Base-by-base conservation (phyloP, 2,888 invertebrate genomes). In the Mayetiola destructor region DNA sequence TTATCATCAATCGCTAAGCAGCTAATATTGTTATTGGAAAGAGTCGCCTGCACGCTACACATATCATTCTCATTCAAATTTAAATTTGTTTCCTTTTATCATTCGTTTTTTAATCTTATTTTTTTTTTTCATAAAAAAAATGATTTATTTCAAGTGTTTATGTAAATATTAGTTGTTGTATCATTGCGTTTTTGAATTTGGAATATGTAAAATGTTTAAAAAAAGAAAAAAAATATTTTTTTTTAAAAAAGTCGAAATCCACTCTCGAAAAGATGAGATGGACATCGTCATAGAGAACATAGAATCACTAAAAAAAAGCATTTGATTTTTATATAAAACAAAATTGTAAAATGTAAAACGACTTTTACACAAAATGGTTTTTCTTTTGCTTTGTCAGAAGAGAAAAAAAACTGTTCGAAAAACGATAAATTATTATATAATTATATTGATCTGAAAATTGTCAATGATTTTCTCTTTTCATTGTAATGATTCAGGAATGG, bases 161-260 rank as follows among this genome's bases (percentile, higher is more conserved):
- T 48, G 48, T 48, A 48, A 27, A n/a, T n/a, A n/a, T n/a, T n/a
- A n/a, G n/a, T n/a, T 27, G 27, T 48, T 48, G 48, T 48, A 27
- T 40, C 40, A 40, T 40, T 48, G 48, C 48, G 27, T 48, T 48
- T 48, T 27, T n/a, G 27, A 39, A 48, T 48, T 48, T 27, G 29
- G 27, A 39, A 48, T 48, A 48, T 48, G 48, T n/a, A n/a, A 48
- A 48, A 48, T 48, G 48, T 48, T 48, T 16, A 48, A 23, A 48
- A 27, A 27, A 48, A 39, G 20, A 39, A 4, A 36, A 9, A 36
- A 4, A 36, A n/a, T n/a, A n/a, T n/a, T n/a, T n/a, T n/a, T n/a
- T n/a, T n/a, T n/a, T n/a, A n/a, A n/a, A n/a, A n/a, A n/a, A n/a
- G n/a, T n/a, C n/a, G n/a, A n/a, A n/a, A n/a, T n/a, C n/a, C n/a